Base-by-base conservation (phyloP, 2,888 invertebrate species). In the Drosophila pseudotakahashii region DNA sequence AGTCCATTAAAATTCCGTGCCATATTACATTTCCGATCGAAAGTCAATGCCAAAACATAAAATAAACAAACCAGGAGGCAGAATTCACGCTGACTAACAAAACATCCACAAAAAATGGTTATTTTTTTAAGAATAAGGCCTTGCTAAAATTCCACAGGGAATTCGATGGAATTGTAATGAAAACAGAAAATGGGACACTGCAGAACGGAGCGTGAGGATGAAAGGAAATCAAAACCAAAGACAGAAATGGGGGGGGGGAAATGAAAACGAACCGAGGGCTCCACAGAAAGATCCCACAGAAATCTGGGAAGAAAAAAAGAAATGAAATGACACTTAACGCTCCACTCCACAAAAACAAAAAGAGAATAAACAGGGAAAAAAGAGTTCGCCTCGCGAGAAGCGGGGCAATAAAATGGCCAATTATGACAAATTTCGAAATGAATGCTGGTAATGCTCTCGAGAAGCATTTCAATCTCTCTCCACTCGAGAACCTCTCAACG, bases 361-460 rank as follows among this genome's bases (percentile, higher is more conserved):
- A 52, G 60, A 9, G 13, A 23, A 16, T 34, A 42, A 16, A 32
- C 11, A 30, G 19, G 26, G 71, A 41, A 48, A 19, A 55, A 69
- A 60, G 42, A 45, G 34, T 26, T 53, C 58, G 61, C 10, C 30
- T 26, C 16, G 47, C 7, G 55, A 55, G 45, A 30, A 50, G 11
- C 48, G 10, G 45, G 50, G 72, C 63, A 72, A 76, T 80, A 59
- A 80, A 83, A 62, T 76, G 78, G 67, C 77, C 83, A 85, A 83
- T 83, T 85, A 83, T 78, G 77, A 79, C 78, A 80, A 83, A 80
- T 81, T 81, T 79, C 69, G 60, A 74, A 73, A 77, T 79, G 71
- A 80, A 71, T 55, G 55, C 50, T 55, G 47, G 75, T 61, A 72
- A 78, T 81, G 83, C 78, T 30, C 51, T 30, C 51, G 13, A n/a